A percentile compares a stretch with the other conserved stretches of the same genome.
Conservation (phyloP, 2,113 vertebrate species). For the Salvator merianae region DNA sequence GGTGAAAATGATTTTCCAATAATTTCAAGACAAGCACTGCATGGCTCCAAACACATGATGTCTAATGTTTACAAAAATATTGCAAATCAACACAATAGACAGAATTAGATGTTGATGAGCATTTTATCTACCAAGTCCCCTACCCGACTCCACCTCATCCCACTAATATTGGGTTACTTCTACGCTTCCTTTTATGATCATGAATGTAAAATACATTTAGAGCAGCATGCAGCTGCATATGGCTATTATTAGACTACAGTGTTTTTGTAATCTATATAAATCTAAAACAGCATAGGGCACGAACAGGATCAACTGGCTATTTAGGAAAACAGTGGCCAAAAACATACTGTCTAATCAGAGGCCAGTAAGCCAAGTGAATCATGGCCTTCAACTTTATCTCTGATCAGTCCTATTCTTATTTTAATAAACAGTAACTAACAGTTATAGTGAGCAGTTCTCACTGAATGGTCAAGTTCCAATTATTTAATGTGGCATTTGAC, state of each 20-base stretch:
- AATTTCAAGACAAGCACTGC: conserved; percentile 53
- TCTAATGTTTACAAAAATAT: conserved; percentile 14
- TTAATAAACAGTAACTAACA: no score
- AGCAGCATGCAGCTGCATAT: background rate
- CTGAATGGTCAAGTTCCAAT: no score
- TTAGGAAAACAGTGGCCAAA: background rate
- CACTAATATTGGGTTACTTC: background rate
- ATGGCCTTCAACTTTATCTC: no score
- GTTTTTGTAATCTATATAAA: background rate
- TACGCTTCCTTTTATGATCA: background rate
- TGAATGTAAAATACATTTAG: background rate
- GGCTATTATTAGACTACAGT: background rate
- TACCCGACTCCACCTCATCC: background rate
- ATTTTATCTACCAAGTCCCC: background rate
- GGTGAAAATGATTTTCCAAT: conserved; percentile 44
- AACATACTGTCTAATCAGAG: background rate
- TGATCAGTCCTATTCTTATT: no score
- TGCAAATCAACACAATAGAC: conserved; percentile 24
- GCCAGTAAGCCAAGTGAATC: no score
- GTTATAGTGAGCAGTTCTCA: no score
- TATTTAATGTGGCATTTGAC: no score
- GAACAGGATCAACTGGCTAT: background rate
- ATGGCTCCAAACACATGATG: conserved; percentile 48
- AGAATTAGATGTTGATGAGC: background rate
- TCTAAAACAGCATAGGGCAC: background rate